Evolutionary conservation across 2,797 vertebrate genomes (phyloP), one percentile per base, ranked within the genome.

Genomic region (Micromesistius poutassou): DNA sequence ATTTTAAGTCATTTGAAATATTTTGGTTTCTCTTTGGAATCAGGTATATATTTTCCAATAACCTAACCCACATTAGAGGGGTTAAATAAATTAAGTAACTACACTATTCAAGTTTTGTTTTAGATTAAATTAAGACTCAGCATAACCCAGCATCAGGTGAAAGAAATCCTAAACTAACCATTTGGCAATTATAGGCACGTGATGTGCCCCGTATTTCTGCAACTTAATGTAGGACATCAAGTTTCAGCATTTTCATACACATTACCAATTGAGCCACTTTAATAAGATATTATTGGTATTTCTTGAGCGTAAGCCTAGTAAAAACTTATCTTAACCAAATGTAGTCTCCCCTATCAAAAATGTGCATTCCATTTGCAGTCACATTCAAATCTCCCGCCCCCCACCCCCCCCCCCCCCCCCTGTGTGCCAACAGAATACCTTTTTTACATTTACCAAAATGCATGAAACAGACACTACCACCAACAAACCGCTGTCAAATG

Each of bases 11-110:
- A 28, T 12, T 66, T 28, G 6, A 9, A 25, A 66, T 66, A 28
- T 66, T 68, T 68, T 68, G 62, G 25, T 68, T 28, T 68, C 38
- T 87, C 89, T 93, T 93, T 92, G 91, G 91, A 86, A 77, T 87
- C 68, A 38, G 89, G 84, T 66, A 85, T 83, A 74, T 85, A 1
- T 14, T 71, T 73, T 30, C 55, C 25, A 25, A 71, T 46, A 75
- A 3, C 40, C n/a, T 50, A 74, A 79, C 30, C 68, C 13, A 71
- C 16, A 33, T 30, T 14, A 31, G 30, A 71, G 70, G 30, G 14
- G 13, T 4, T 14, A 5, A 33, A 16, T 77, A 76, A 28, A 74
- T 50, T 82, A 9, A 84, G 62, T 68, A 13, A 68, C 62, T 28
- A 28, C 62, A 68, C 16, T 68, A 75, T 30, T 76, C 74, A 35